Conservation (phyloP, 30 jellyfish, hydroid and myxozoan species). For the Hydra vulgaris region DNA sequence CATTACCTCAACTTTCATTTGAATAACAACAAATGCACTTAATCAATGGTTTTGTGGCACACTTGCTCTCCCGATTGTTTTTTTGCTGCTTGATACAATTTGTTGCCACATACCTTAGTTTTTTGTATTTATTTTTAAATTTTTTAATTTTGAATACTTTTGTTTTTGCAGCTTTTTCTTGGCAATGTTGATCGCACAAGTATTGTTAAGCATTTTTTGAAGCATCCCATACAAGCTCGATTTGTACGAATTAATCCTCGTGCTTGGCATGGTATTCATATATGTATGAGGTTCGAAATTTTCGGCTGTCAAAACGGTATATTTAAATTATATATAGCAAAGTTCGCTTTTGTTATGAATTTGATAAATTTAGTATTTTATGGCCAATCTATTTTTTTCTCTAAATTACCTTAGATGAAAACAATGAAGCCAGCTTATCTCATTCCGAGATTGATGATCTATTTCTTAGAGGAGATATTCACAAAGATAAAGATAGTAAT, state of each 20-base stretch:
- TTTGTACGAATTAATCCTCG: constrained; percentile 91
- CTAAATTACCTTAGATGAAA: not conserved
- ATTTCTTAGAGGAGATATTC: not conserved
- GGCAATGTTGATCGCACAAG: constrained; percentile 73
- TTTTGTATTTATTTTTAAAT: too few relatives aligned
- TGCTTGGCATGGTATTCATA: constrained; percentile 97
- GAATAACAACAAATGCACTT: too few relatives aligned
- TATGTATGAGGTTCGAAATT: constrained; percentile 87
- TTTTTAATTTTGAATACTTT: not conserved
- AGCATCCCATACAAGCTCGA: constrained; percentile 77
- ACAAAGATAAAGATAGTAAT: not conserved
- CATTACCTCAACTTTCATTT: too few relatives aligned
- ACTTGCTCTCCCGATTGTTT: too few relatives aligned
- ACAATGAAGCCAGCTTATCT: not conserved
- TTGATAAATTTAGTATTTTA: too few relatives aligned
- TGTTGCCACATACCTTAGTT: too few relatives aligned
- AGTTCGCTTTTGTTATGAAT: not conserved
- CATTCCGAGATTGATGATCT: not conserved
- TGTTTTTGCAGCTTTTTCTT: constrained; percentile 42
- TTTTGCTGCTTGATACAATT: too few relatives aligned
- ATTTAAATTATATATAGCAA: too few relatives aligned
- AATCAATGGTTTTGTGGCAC: too few relatives aligned
- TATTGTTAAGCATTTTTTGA: constrained; percentile 80
- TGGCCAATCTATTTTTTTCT: not conserved
- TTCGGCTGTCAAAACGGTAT: constrained; percentile 93